Conservation (phyloP, 1,140 invertebrate genomes). For the Stratiolaelaps scimitus region DNA sequence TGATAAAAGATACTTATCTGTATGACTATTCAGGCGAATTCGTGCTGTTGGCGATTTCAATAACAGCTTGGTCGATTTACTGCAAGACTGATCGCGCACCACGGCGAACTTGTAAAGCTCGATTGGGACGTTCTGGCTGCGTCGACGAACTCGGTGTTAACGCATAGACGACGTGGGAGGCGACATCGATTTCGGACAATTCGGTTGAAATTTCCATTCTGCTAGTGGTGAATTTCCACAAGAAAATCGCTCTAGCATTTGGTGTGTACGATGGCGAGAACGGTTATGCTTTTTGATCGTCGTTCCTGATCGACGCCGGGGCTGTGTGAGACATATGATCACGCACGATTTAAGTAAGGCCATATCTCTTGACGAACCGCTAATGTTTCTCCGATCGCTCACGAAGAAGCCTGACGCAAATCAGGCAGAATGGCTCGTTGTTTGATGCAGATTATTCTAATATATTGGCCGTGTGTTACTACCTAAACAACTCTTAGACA, state of each 20-base stretch:
- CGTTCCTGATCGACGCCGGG: conserved; percentile 9
- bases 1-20: not conserved
- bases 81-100: conserved; percentile 2
- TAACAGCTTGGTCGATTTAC: conserved; percentile 1
- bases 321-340: conserved; percentile 9
- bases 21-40: conserved; percentile 1
- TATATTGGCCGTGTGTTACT: too few species aligned
- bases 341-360: not conserved
- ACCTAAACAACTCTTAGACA: too few species aligned
- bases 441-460: too few species aligned
- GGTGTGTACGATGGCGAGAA: conserved; percentile 11
- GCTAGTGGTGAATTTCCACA: not conserved
- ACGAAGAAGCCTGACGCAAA: not conserved
- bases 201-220: not conserved
- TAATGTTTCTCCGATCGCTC: not conserved
- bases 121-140: conserved; percentile 12
- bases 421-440: too few species aligned
- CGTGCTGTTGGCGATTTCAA: conserved; percentile 20
- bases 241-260: conserved; percentile 1
- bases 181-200: conserved; percentile 13
- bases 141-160: not conserved
- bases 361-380: not conserved
- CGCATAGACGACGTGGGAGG: conserved; percentile 13
- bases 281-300: not conserved
- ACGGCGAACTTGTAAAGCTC: not conserved